Evolutionary conservation across 2,888 invertebrate species (phyloP).

Genomic region (Stenodera caucasica): DNA sequence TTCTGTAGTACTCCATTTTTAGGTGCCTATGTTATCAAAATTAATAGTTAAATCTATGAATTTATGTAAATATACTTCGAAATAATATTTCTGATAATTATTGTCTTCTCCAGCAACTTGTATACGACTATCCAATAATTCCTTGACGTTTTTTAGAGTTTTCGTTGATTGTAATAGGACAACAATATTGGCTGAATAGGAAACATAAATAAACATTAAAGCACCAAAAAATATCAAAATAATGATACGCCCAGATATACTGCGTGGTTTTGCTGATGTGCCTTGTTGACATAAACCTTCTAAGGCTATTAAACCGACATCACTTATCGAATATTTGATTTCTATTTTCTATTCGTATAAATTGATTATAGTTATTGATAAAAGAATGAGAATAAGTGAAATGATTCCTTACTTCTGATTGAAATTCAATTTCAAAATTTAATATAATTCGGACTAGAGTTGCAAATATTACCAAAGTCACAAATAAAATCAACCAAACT

Average conservation of each 20-base stretch:
- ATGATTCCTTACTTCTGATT: not conserved
- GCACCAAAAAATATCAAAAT: constrained; percentile 66
- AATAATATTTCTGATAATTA: constrained; percentile 53
- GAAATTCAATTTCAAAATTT: constrained; percentile 46
- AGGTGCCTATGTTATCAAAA: constrained; percentile 29
- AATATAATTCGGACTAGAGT: constrained; percentile 45
- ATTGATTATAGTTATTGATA: no score
- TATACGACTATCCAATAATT: constrained; percentile 54
- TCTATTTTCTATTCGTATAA: no score
- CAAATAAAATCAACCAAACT: constrained; percentile 55
- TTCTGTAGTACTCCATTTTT: constrained; percentile 50
- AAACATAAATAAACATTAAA: constrained; percentile 71
- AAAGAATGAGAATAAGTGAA: no score
- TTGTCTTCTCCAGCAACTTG: constrained; percentile 53
- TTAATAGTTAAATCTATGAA: constrained; percentile 1
- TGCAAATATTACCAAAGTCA: constrained; percentile 44
- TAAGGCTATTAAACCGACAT: constrained; percentile 60
- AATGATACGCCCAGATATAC: constrained; percentile 60
- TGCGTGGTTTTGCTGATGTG: constrained; percentile 58
- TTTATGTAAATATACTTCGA: constrained; percentile 45
- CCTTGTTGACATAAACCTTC: constrained; percentile 66
- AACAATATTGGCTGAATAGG: constrained; percentile 77
- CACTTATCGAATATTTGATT: constrained; percentile 41
- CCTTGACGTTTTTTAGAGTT: constrained; percentile 50
- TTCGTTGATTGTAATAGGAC: constrained; percentile 61